Evolutionary conservation across 2,797 vertebrate genomes (phyloP).

Genomic region (Enoplosus armatus): DNA sequence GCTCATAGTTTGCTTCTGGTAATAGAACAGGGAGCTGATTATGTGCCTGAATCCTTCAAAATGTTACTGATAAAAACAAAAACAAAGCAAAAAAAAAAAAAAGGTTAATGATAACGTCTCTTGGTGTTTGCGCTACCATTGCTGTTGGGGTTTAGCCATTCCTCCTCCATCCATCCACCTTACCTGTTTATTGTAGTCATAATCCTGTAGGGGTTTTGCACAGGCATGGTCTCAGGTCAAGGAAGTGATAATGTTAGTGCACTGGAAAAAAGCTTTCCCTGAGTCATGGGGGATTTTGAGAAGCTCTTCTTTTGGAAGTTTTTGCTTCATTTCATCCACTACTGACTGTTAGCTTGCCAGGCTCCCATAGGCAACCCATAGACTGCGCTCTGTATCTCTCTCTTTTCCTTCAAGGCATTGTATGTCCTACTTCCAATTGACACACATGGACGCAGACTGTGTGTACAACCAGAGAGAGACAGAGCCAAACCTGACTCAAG

Average conservation of each 20-base stretch:
- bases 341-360: slow-evolving; percentile 21
- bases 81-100: too few species aligned
- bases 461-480: slow-evolving; percentile 13
- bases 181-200: neutral
- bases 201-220: neutral
- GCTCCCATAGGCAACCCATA: slow-evolving; percentile 38
- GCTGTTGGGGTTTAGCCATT: too few species aligned
- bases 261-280: neutral
- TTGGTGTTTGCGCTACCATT: too few species aligned
- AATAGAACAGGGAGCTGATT: neutral
- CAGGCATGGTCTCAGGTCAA: neutral
- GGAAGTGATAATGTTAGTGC: neutral
- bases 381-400: slow-evolving; percentile 17
- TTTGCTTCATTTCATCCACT: slow-evolving; percentile 35
- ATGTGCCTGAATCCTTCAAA: neutral
- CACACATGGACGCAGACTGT: slow-evolving; percentile 42
- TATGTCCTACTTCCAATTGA: slow-evolving; percentile 67
- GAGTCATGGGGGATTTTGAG: slow-evolving; percentile 4
- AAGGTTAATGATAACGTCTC: too few species aligned
- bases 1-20: neutral
- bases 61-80: neutral
- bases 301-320: neutral
- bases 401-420: slow-evolving; percentile 57
- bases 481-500: slow-evolving; percentile 21
- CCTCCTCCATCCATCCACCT: too few species aligned